Evolutionary conservation across 2,888 invertebrate genomes (phyloP).

Genomic region (Bedellia somnulentella): DNA sequence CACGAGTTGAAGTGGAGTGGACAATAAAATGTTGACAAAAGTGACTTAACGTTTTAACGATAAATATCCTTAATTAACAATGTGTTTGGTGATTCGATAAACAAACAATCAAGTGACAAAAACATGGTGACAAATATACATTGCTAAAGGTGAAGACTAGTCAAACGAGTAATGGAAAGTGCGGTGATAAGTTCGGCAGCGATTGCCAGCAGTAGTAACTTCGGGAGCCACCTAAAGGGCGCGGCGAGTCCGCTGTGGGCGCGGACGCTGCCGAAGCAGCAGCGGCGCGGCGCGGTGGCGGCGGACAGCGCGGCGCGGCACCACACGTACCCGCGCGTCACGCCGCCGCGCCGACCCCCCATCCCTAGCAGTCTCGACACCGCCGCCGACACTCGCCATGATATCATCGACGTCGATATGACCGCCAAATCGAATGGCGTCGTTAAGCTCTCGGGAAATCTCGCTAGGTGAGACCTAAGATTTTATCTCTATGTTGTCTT

Average conservation of each 20-base stretch:
- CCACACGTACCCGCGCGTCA: slow-evolving; percentile 44
- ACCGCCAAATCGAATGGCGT: slow-evolving; percentile 23
- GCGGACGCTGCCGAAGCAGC: slow-evolving; percentile 48
- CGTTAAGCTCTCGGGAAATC: slow-evolving; percentile 33
- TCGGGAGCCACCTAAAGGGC: slow-evolving; percentile 46
- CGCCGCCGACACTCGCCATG: slow-evolving; percentile 15
- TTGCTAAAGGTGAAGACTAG: slow-evolving; percentile 23
- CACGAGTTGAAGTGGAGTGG: too few species aligned
- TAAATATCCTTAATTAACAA: neutral
- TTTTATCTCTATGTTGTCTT: slow-evolving; percentile 4
- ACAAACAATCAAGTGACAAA: too few species aligned
- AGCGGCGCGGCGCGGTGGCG: slow-evolving; percentile 29
- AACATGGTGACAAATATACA: slow-evolving; percentile 38
- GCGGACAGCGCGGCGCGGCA: slow-evolving; percentile 26
- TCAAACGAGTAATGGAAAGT: slow-evolving; percentile 39
- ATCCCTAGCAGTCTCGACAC: slow-evolving; percentile 37
- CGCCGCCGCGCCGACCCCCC: slow-evolving; percentile 35
- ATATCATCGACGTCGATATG: slow-evolving; percentile 18
- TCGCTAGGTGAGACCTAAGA: slow-evolving; percentile 41
- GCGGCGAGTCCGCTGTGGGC: slow-evolving; percentile 48
- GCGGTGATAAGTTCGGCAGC: slow-evolving; percentile 51
- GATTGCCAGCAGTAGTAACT: slow-evolving; percentile 47
- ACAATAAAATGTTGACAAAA: too few species aligned
- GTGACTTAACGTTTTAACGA: too few species aligned
- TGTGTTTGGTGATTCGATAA: too few species aligned